Evolutionary conservation across 2,888 invertebrate genomes (phyloP).

Genomic region (Zygothrica quintamaculata): DNA sequence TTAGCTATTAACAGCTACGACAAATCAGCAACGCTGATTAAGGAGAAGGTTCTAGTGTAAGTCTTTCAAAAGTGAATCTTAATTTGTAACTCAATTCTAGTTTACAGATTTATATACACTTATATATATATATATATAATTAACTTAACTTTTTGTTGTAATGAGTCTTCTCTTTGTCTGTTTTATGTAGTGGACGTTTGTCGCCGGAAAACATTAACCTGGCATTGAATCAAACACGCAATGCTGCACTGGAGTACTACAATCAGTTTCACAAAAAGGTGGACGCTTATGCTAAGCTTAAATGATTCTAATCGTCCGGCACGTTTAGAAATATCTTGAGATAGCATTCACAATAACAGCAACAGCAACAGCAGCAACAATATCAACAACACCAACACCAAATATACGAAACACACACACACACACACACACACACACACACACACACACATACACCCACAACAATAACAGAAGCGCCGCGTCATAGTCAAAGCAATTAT

Average conservation of each 20-base stretch:
- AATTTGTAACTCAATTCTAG: no score
- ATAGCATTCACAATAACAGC: conserved; percentile 20
- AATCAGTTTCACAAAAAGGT: conserved; percentile 92
- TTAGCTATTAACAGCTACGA: conserved; percentile 86
- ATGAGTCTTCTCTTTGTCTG: not conserved
- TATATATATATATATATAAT: no score
- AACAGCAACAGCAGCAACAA: conserved; percentile 17
- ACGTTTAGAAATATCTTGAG: conserved; percentile 54
- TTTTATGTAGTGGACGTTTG: conserved; percentile 87
- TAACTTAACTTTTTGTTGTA: not conserved
- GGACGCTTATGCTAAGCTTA: conserved; percentile 89
- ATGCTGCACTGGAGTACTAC: conserved; percentile 89
- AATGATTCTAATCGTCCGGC: conserved; percentile 85
- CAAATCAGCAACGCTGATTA: conserved; percentile 87
- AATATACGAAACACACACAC: not conserved
- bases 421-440: no score
- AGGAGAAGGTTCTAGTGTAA: conserved; percentile 92
- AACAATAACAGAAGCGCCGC: conserved; percentile 34
- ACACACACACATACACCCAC: no score
- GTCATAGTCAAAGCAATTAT: conserved; percentile 59
- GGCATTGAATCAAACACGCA: conserved; percentile 89
- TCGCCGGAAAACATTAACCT: conserved; percentile 91
- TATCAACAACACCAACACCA: conserved; percentile 31
- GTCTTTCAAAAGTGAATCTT: conserved; percentile 83
- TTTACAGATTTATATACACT: no score